phyloP scores from a whole-genome alignment of 1,140 invertebrate genomes.

The Apocrypta bakeri region DNA sequence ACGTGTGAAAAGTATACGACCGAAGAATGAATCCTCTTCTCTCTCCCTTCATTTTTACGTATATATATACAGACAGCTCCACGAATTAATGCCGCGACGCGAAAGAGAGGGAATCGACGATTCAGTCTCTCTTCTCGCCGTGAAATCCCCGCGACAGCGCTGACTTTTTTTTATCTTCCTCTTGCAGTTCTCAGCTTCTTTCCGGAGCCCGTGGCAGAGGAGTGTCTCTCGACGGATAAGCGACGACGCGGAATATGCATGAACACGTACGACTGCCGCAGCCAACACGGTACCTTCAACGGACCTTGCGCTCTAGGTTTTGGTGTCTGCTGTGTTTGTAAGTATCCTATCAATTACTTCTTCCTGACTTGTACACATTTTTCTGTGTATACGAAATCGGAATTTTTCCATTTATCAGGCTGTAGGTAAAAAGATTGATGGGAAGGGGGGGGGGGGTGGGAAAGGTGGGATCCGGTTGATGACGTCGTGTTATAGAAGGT shows the following conservation, averaged over 20 bases:
- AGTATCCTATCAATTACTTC: conserved; percentile 64
- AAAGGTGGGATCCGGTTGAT: too few relatives aligned
- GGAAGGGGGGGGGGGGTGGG: too few relatives aligned
- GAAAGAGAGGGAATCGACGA: not conserved
- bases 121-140: not conserved
- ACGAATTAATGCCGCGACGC: not conserved
- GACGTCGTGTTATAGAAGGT: too few relatives aligned
- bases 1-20: not conserved
- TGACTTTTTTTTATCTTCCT: conserved; percentile 49
- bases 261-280: conserved; percentile 89
- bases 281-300: conserved; percentile 82
- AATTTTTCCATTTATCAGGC: too few relatives aligned
- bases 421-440: too few relatives aligned
- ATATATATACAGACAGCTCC: not conserved
- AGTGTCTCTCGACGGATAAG: conserved; percentile 82
- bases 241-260: conserved; percentile 84
- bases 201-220: conserved; percentile 84
- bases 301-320: conserved; percentile 89
- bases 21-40: too few relatives aligned
- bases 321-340: conserved; percentile 91
- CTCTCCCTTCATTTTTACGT: too few relatives aligned
- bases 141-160: not conserved
- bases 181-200: conserved; percentile 85
- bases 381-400: not conserved
- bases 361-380: not conserved